A percentile compares a stretch with the other conserved stretches of the same genome.
Conservation (phyloP, 2,113 vertebrate genomes). For the Aegithalos caudatus region DNA sequence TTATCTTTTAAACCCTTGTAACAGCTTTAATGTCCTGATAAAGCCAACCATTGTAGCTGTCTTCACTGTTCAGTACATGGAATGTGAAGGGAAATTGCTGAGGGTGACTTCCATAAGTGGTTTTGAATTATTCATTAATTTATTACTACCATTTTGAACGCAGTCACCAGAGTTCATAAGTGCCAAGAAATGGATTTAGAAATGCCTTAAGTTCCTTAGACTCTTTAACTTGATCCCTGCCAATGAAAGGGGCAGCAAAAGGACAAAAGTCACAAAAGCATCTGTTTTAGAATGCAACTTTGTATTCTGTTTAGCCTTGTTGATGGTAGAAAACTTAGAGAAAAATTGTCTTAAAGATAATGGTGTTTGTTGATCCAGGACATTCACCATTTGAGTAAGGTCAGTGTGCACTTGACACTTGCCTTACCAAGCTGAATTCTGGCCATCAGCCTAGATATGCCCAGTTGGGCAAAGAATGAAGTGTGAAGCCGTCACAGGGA, state of each 20-base stretch:
- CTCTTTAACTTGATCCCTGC: background rate
- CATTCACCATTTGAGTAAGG: background rate
- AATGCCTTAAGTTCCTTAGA: background rate
- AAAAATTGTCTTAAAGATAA: background rate
- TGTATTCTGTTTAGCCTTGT: background rate
- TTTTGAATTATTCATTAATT: conserved; percentile 40
- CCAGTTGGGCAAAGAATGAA: background rate
- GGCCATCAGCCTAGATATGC: background rate
- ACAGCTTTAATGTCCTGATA: conserved; percentile 6
- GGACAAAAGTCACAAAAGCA: background rate
- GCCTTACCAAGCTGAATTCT: background rate
- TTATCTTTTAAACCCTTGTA: conserved; percentile 52
- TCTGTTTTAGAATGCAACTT: background rate
- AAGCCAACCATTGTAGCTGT: conserved; percentile 4
- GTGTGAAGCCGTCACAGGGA: background rate
- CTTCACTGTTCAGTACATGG: background rate
- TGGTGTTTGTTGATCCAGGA: background rate
- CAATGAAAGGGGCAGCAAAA: background rate
- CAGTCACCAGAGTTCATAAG: background rate
- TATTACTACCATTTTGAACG: background rate
- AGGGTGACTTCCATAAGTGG: background rate
- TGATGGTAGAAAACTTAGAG: background rate
- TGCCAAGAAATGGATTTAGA: background rate
- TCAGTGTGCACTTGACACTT: background rate
- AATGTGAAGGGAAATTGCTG: background rate